Percentiles rank a stretch among this genome's conserved stretches.
Conservation (phyloP, 2,113 vertebrate species). For the Syngnathus floridae region DNA sequence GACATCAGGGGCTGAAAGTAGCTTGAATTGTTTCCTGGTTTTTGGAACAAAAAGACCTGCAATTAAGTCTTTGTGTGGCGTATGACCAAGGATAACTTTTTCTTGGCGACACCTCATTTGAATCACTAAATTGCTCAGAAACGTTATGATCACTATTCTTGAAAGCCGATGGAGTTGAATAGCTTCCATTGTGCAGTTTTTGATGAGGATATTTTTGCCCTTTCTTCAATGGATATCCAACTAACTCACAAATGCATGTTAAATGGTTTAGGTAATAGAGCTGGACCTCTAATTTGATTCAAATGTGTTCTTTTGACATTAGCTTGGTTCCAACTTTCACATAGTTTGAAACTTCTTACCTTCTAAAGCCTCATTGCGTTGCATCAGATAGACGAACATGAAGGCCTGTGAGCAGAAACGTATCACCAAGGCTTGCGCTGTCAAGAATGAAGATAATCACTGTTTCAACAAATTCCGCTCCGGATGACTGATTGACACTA, state of each 20-base stretch:
- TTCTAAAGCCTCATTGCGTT: too few relatives aligned
- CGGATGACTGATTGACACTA: too few relatives aligned
- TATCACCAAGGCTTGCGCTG: too few relatives aligned
- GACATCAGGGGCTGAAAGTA: slow-evolving; percentile 36
- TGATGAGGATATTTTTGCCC: slow-evolving; percentile 21
- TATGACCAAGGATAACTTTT: slow-evolving; percentile 29
- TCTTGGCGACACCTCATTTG: slow-evolving; percentile 19
- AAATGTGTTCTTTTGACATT: slow-evolving; percentile 1
- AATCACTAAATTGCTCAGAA: slow-evolving; percentile 21
- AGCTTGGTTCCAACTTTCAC: too few relatives aligned
- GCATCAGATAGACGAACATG: too few relatives aligned
- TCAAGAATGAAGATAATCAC: too few relatives aligned
- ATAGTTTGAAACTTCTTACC: too few relatives aligned
- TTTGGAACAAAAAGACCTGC: slow-evolving; percentile 44
- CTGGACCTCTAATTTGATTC: slow-evolving; percentile 31
- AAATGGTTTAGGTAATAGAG: slow-evolving; percentile 23
- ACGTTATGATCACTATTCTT: slow-evolving; percentile 13
- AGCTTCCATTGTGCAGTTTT: slow-evolving; percentile 34
- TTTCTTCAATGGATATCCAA: slow-evolving; percentile 24
- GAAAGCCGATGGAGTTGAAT: slow-evolving; percentile 29
- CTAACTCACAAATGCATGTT: slow-evolving; percentile 24
- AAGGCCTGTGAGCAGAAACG: too few relatives aligned
- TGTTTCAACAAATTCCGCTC: too few relatives aligned
- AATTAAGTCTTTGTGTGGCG: slow-evolving; percentile 39
- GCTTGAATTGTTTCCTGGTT: slow-evolving; percentile 29